Conservation (phyloP, 2,113 vertebrate species). For the Scophthalmus maximus region DNA sequence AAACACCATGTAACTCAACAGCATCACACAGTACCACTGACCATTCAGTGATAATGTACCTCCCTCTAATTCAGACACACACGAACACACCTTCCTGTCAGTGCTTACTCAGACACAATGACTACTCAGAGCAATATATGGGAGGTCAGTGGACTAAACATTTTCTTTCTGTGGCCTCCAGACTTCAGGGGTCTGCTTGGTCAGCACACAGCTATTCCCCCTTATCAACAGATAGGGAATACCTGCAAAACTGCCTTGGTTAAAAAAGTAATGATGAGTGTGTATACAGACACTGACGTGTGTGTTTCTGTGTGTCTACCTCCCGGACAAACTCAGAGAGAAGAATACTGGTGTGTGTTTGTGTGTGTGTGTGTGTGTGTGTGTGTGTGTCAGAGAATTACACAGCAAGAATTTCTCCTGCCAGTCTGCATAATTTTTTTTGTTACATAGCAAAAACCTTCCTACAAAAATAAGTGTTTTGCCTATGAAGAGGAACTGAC, state of each 20-base stretch:
- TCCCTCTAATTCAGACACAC: neutral
- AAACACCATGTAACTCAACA: no score
- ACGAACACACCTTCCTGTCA: conserved; percentile 18
- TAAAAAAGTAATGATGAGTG: conserved; percentile 8
- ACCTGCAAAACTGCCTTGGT: conserved; percentile 38
- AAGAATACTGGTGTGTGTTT: conserved; percentile 16
- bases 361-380: conserved; percentile 12
- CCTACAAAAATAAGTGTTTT: conserved; percentile 17
- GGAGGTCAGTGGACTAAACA: conserved; percentile 48
- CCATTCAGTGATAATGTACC: neutral
- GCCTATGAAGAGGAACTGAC: conserved; percentile 18
- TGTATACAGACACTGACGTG: neutral
- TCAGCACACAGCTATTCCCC: conserved; percentile 52
- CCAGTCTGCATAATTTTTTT: conserved; percentile 7
- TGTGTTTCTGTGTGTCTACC: conserved; percentile 30
- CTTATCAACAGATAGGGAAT: conserved; percentile 52
- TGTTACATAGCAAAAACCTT: conserved; percentile 4
- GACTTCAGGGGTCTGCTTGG: conserved; percentile 45
- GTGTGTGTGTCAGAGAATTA: conserved; percentile 29
- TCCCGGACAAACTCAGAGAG: conserved; percentile 16
- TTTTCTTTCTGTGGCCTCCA: conserved; percentile 26
- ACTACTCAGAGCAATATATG: conserved; percentile 40
- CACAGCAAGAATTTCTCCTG: neutral
- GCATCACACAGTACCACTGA: no score
- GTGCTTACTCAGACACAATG: conserved; percentile 34